A percentile compares a stretch with the other conserved stretches of the same genome.
These are phyloP conservation scores for Laodelphax striatellus DNA, from an alignment of 1,140 invertebrate species.

Conservation along the genomic window DNA sequence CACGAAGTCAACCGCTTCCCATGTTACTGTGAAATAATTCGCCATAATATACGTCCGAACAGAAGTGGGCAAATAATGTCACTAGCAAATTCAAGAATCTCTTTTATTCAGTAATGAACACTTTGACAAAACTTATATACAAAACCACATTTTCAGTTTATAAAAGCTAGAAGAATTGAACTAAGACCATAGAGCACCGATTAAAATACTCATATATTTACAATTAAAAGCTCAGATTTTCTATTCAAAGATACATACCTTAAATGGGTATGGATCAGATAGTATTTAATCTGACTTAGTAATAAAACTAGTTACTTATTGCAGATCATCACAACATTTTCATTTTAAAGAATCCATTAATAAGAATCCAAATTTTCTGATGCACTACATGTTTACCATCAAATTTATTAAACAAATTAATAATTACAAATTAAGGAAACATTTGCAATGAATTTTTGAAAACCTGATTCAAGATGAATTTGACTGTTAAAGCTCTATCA, in stretches of 20 bases:
- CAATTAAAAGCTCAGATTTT: not conserved
- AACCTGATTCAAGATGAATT: not conserved
- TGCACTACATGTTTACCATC: not conserved
- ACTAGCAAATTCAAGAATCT: not conserved
- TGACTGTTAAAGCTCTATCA: not conserved
- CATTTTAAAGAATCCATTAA: not conserved
- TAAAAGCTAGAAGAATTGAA: not conserved
- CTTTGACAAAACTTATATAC: conserved; percentile 3
- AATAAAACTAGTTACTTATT: not conserved
- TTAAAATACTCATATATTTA: not conserved
- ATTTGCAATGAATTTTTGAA: not conserved
- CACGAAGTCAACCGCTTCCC: too few relatives aligned
- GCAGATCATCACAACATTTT: not conserved
- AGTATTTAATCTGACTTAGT: not conserved
- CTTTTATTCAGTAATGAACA: not conserved
- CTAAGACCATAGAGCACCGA: not conserved
- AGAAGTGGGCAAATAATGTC: too few relatives aligned
- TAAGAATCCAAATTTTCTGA: not conserved
- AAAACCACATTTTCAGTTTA: not conserved
- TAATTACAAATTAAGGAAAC: not conserved
- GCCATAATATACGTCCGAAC: too few relatives aligned
- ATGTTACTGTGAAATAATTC: too few relatives aligned
- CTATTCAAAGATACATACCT: not conserved
- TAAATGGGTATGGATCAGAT: not conserved
- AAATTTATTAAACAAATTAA: not conserved